Evolutionary conservation across 2,797 vertebrate genomes (phyloP).

Genomic region (Emydoidea blandingii): DNA sequence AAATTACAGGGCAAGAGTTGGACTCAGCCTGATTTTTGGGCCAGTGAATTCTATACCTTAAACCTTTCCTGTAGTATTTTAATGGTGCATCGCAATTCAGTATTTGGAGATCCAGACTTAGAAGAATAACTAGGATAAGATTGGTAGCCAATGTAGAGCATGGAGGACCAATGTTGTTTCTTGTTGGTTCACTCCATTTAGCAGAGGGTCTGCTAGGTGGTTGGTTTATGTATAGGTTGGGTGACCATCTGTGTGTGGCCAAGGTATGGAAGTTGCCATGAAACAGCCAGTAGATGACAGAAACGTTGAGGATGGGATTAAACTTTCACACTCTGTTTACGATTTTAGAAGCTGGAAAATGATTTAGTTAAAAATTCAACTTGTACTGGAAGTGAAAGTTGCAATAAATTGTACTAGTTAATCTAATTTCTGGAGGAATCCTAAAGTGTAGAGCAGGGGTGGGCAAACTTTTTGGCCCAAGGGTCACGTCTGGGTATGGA

Average conservation of each 20-base stretch:
- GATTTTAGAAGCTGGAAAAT: too few relatives aligned
- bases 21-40: fast-evolving
- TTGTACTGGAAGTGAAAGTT: too few relatives aligned
- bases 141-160: background rate
- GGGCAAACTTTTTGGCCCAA: too few relatives aligned
- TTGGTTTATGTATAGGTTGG: too few relatives aligned
- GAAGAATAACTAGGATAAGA: background rate
- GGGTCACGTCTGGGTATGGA: too few relatives aligned
- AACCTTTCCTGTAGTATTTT: background rate
- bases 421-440: background rate
- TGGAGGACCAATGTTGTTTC: background rate
- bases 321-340: too few relatives aligned
- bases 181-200: background rate
- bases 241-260: background rate
- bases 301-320: too few relatives aligned
- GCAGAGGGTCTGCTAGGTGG: background rate
- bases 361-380: background rate
- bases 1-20: background rate
- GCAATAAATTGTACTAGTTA: background rate
- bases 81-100: background rate
- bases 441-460: background rate
- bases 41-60: background rate
- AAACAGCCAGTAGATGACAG: too few relatives aligned
- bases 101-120: background rate
- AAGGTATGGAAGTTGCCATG: background rate